Base-by-base conservation (phyloP, 2,888 invertebrate species). In the Nemapogon koenigi region DNA sequence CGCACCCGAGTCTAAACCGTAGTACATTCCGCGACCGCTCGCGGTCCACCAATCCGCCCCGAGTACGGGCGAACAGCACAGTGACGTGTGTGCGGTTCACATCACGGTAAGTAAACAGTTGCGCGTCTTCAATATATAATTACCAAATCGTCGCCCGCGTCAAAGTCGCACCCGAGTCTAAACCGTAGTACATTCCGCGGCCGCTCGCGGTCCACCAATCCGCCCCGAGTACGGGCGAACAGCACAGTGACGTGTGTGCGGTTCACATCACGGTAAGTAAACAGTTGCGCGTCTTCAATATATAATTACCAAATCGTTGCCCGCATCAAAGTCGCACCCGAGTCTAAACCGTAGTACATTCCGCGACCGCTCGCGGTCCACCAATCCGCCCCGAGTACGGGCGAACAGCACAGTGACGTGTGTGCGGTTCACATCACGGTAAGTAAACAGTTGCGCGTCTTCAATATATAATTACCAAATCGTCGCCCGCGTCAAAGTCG, bases 171-270 rank as follows among this genome's bases (percentile, higher is more conserved):
- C 28, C 88, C 84, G 19, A 92, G 81, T 29, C 90, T 80, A 66
- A 92, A 91, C 72, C 92, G 92, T 42, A 92, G 81, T 33, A 92
- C 84, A 64, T 91, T 92, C 59, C 88, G 86, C 1, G 91, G 91
- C 36, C 82, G 81, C 55, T 90, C 90, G 14, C 86, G 83, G 73
- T 94, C 93, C 15, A 93, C 93, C 30, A 93, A 73, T 37, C 87
- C 82, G 53, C 93, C 92, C 46, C 94, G 70, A 2, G 89, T 88
- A 62, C 88, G 86, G 0, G 89, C 88, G 43, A 94, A 67, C 39
- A 87, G 79, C 36, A 94, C 82, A 3, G 91, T 85, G 44, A 94
- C 86, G 45, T 88, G 87, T 0, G 91, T 90, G 14, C 83, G 70
- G 69, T 93, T 92, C 37, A 90, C 62, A 52, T 91, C 90, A 27